These are phyloP conservation scores for Peromyscus maniculatus DNA, from an alignment of 2,113 vertebrate species.

Conservation along the genomic window DNA sequence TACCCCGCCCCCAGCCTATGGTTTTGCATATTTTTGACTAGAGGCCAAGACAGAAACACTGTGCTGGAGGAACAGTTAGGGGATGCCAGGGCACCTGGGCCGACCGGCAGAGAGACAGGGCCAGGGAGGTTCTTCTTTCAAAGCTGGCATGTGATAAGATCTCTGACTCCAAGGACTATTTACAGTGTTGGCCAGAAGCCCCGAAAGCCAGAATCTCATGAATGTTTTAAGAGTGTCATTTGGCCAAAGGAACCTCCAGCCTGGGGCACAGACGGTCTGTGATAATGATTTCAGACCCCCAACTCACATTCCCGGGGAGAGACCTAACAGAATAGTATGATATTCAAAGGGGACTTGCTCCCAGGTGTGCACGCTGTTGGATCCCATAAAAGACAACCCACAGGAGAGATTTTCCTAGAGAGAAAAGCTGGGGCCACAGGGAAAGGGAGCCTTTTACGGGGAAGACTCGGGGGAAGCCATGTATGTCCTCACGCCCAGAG, in stretches of 20 bases:
- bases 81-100: not conserved
- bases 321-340: not conserved
- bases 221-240: slow-evolving; percentile 13
- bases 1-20: not conserved
- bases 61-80: not conserved
- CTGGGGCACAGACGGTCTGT: not conserved
- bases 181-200: not conserved
- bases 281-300: not conserved
- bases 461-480: not conserved
- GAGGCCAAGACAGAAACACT: not conserved
- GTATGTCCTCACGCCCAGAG: not conserved
- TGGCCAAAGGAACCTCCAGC: not conserved
- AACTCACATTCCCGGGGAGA: not conserved
- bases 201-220: not conserved
- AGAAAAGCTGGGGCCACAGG: not conserved
- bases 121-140: not conserved
- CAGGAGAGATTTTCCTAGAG: not conserved
- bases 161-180: not conserved
- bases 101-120: no score
- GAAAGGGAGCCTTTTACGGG: not conserved
- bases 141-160: not conserved
- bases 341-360: not conserved
- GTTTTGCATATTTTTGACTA: not conserved
- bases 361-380: rapidly evolving
- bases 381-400: not conserved